Conservation (phyloP, 2,797 vertebrate genomes). For the Tinamus major region DNA sequence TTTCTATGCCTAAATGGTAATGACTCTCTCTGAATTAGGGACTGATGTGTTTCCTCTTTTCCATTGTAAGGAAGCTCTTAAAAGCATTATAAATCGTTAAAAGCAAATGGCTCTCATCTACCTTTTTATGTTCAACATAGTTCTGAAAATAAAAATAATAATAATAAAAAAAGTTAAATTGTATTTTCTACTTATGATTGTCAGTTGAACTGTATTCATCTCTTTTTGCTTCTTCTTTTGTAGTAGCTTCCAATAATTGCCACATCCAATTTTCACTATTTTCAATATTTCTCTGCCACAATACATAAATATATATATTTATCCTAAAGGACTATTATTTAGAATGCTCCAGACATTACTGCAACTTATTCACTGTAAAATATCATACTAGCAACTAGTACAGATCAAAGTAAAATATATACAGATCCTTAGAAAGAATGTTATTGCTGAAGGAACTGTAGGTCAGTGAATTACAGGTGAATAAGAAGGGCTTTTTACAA, state of each 20-base stretch:
- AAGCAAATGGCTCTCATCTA: constrained; percentile 49
- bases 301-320: neutral
- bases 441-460: neutral
- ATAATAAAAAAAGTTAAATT: constrained; percentile 19
- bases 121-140: constrained; percentile 39
- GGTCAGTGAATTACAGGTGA: neutral
- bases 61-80: constrained; percentile 26
- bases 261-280: neutral
- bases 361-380: neutral
- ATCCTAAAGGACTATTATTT: neutral
- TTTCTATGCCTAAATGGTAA: constrained; percentile 25
- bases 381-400: neutral
- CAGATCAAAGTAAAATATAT: neutral
- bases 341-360: neutral
- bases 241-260: constrained; percentile 16
- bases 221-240: neutral
- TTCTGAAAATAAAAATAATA: neutral
- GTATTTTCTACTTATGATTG: constrained; percentile 24
- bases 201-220: neutral
- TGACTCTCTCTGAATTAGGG: neutral
- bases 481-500: neutral
- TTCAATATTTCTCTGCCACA: neutral
- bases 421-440: neutral
- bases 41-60: neutral
- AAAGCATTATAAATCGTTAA: constrained; percentile 55